Percentiles rank a stretch among this genome's conserved stretches.
These are phyloP conservation scores for Desoria tigrina DNA, from an alignment of 2,888 invertebrate genomes.

Conservation along the genomic window DNA sequence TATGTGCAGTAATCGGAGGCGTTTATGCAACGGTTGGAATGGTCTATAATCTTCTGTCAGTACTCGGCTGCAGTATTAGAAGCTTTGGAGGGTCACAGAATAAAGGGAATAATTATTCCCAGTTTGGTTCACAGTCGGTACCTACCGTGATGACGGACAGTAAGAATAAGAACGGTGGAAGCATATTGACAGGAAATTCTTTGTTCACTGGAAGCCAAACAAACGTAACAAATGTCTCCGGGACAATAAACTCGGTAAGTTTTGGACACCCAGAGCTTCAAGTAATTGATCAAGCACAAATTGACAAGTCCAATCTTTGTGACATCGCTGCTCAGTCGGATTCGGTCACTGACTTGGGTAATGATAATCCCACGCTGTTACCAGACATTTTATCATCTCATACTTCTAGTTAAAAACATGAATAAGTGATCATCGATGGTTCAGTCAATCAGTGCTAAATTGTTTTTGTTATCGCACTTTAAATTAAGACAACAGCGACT, in stretches of 20 bases:
- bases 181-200: too few relatives aligned
- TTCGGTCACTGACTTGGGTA: background rate
- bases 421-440: too few relatives aligned
- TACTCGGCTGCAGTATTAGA: constrained; percentile 33
- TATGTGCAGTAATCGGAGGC: constrained; percentile 90
- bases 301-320: background rate
- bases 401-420: constrained; percentile 20
- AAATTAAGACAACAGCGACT: too few relatives aligned
- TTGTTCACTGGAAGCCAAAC: too few relatives aligned
- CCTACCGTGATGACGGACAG: too few relatives aligned
- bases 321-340: constrained; percentile 20
- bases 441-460: too few relatives aligned
- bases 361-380: constrained; percentile 12
- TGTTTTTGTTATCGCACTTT: too few relatives aligned
- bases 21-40: constrained; percentile 72
- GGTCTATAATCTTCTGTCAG: constrained; percentile 49
- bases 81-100: constrained; percentile 1
- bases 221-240: too few relatives aligned
- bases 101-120: constrained; percentile 15
- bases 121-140: background rate
- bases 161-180: too few relatives aligned
- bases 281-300: constrained; percentile 13
- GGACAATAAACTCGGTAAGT: background rate
- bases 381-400: constrained; percentile 41
- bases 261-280: constrained; percentile 31